A percentile compares a stretch with the other conserved stretches of the same genome.
Evolutionary conservation across 2,113 vertebrate genomes (phyloP).

Genomic region (Zeus faber): DNA sequence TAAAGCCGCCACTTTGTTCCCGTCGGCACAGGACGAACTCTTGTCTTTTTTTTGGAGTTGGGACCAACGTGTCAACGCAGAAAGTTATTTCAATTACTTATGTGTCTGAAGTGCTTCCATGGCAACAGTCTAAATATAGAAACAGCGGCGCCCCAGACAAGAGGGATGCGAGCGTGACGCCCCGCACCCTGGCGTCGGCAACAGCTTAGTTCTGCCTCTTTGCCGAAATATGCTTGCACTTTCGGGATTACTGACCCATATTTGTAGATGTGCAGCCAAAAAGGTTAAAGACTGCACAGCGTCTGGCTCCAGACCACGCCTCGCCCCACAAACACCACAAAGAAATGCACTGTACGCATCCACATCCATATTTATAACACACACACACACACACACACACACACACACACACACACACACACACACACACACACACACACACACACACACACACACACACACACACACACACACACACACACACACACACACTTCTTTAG

Average conservation of each 20-base stretch:
- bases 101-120: slow-evolving; percentile 58
- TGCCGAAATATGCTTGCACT: slow-evolving; percentile 64
- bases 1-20: not conserved
- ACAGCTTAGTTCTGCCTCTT: slow-evolving; percentile 70
- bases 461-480: not conserved
- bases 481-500: slow-evolving; percentile 31
- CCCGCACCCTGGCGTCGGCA: slow-evolving; percentile 52
- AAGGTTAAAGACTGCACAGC: slow-evolving; percentile 76
- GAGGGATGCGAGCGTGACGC: slow-evolving; percentile 53
- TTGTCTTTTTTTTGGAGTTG: slow-evolving; percentile 12
- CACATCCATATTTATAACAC: slow-evolving; percentile 75
- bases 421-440: slow-evolving; percentile 1
- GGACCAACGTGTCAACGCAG: slow-evolving; percentile 20
- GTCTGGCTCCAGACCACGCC: slow-evolving; percentile 22
- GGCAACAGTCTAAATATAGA: slow-evolving; percentile 68
- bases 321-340: slow-evolving; percentile 31
- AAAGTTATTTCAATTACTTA: slow-evolving; percentile 59
- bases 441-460: not conserved
- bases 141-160: slow-evolving; percentile 48
- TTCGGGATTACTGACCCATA: slow-evolving; percentile 78
- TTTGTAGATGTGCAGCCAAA: slow-evolving; percentile 66
- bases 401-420: not conserved
- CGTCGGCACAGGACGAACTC: not conserved
- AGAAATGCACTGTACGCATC: slow-evolving; percentile 58
- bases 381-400: not conserved